These are phyloP conservation scores for Butorides virescens DNA, from an alignment of 2,113 vertebrate species.

Conservation along the genomic window DNA sequence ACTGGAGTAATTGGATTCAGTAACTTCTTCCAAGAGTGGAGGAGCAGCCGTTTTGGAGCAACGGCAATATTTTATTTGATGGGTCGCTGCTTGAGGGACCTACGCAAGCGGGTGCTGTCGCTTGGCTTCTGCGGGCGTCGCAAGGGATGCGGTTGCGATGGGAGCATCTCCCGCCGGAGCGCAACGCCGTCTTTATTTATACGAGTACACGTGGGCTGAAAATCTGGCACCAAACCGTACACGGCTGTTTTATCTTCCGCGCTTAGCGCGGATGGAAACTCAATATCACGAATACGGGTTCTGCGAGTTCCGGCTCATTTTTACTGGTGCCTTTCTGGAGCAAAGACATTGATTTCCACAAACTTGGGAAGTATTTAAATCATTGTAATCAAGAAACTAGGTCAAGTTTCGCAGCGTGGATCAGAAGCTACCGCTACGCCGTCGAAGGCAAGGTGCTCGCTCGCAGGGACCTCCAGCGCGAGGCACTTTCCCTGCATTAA, in stretches of 20 bases:
- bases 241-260: not conserved
- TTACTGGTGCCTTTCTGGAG: not conserved
- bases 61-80: not conserved
- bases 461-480: not conserved
- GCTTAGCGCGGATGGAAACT: not conserved
- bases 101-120: accelerated
- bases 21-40: not conserved
- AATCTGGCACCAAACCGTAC: not conserved
- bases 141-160: accelerated
- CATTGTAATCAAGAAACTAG: not conserved
- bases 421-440: not conserved
- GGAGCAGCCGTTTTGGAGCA: not conserved
- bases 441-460: not conserved
- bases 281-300: accelerated
- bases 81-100: not conserved
- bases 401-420: not conserved
- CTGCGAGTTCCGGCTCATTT: no score
- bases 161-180: not conserved
- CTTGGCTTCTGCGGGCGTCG: not conserved
- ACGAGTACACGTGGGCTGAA: not conserved
- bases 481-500: not conserved
- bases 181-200: not conserved
- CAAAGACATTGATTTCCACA: accelerated
- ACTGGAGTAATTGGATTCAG: not conserved
- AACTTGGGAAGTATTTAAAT: not conserved